phyloP scores from a whole-genome alignment of 2,797 vertebrate species.

The Acrossocheilus wenchowensis region DNA sequence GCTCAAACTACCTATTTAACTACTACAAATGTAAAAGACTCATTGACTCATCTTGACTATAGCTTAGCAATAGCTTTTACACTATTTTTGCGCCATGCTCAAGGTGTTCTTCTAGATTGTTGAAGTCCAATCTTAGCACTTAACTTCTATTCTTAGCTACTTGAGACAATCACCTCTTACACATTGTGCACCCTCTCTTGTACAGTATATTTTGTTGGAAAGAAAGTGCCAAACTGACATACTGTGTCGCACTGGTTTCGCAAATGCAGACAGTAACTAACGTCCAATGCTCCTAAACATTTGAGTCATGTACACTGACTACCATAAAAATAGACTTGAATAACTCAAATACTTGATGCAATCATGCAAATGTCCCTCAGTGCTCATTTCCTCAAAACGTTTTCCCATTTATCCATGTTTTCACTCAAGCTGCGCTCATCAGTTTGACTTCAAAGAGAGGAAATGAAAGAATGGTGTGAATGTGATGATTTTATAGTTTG shows the following conservation, averaged over 20 bases:
- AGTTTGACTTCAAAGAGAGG: slow-evolving; percentile 43
- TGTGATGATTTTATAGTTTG: slow-evolving; percentile 33
- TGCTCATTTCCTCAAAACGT: slow-evolving; percentile 67
- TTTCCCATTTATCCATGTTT: slow-evolving; percentile 74
- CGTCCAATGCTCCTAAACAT: slow-evolving; percentile 67
- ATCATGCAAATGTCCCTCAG: slow-evolving; percentile 77
- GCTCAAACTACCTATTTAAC: not conserved
- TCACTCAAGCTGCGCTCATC: slow-evolving; percentile 53
- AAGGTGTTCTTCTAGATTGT: not conserved
- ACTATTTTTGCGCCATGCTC: not conserved
- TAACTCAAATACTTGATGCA: slow-evolving; percentile 77
- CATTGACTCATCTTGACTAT: not conserved
- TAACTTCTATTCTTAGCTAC: not conserved
- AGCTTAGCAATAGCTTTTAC: not conserved
- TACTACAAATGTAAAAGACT: not conserved
- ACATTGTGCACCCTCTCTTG: not conserved
- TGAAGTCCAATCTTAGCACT: not conserved
- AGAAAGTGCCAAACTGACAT: not conserved
- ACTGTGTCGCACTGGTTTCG: not conserved
- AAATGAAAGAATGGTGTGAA: slow-evolving; percentile 29
- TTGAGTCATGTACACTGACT: slow-evolving; percentile 70
- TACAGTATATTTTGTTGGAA: not conserved
- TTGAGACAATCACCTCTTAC: not conserved
- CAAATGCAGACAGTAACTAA: slow-evolving; percentile 47
- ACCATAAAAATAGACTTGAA: slow-evolving; percentile 75